Conservation (phyloP, 1,140 invertebrate species). For the Teleopsis dalmanni region DNA sequence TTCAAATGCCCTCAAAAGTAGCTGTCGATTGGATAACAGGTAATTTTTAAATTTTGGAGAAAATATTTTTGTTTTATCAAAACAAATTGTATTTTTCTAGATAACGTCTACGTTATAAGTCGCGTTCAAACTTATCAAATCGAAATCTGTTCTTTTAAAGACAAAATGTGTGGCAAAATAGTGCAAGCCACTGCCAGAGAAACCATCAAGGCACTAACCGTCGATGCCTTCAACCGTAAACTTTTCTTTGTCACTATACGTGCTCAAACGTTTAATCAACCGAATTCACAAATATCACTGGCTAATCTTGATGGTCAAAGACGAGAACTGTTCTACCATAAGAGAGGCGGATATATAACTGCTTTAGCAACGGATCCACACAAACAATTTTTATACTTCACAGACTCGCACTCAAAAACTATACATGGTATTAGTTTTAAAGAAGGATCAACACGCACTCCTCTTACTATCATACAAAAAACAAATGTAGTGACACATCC, state of each 20-base stretch:
- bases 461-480: conserved; percentile 47
- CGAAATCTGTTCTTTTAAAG: conserved; percentile 51
- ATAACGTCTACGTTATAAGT: conserved; percentile 70
- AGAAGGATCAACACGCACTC: conserved; percentile 28
- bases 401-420: conserved; percentile 53
- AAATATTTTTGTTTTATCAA: not conserved
- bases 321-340: conserved; percentile 34
- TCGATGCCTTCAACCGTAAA: conserved; percentile 48
- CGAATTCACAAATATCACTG: conserved; percentile 51
- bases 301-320: conserved; percentile 59
- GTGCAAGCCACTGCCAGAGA: conserved; percentile 54
- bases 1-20: conserved; percentile 59
- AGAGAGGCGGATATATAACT: conserved; percentile 49
- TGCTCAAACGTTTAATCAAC: conserved; percentile 39
- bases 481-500: conserved; percentile 45
- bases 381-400: conserved; percentile 59
- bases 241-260: conserved; percentile 53
- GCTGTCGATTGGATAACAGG: conserved; percentile 69
- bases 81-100: conserved; percentile 10
- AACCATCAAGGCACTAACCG: conserved; percentile 48
- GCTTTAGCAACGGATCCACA: conserved; percentile 61
- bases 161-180: conserved; percentile 51
- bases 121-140: conserved; percentile 45
- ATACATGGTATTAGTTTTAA: conserved; percentile 61
- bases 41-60: not conserved